These are phyloP conservation scores for Hanleya hanleyi DNA, from an alignment of 2,888 invertebrate genomes.

Conservation along the genomic window DNA sequence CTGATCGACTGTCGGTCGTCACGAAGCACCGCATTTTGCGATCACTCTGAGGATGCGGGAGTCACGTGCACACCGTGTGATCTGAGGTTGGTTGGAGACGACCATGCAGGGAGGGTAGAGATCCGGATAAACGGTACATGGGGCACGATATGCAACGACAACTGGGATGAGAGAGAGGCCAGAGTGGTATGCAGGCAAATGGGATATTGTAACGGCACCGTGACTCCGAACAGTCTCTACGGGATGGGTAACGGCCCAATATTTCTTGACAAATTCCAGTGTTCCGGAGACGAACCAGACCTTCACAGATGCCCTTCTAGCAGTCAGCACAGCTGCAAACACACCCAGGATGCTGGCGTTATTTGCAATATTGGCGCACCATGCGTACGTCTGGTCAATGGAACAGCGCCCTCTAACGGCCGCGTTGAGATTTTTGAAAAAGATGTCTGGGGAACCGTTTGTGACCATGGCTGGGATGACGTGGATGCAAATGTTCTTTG, in stretches of 20 bases:
- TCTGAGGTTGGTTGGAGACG: background rate
- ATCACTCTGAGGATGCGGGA: background rate
- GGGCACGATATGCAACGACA: background rate
- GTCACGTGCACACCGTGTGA: background rate
- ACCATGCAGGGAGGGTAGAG: background rate
- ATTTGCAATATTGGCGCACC: background rate
- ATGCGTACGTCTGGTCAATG: background rate
- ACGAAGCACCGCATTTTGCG: background rate
- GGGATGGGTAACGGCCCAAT: background rate
- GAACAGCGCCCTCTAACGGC: background rate
- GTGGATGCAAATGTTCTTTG: background rate
- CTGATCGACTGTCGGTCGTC: background rate
- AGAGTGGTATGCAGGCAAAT: background rate
- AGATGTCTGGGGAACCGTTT: background rate
- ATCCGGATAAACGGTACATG: background rate
- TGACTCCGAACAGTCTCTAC: background rate
- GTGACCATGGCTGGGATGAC: background rate
- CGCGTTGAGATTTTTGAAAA: background rate
- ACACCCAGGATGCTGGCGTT: background rate
- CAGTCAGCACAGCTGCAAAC: background rate
- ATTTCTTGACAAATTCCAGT: background rate
- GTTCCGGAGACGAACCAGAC: background rate
- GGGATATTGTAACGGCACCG: background rate
- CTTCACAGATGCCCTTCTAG: background rate
- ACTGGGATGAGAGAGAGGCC: background rate